phyloP scores from a whole-genome alignment of 2,113 vertebrate genomes.

The Pardalotus punctatus region DNA sequence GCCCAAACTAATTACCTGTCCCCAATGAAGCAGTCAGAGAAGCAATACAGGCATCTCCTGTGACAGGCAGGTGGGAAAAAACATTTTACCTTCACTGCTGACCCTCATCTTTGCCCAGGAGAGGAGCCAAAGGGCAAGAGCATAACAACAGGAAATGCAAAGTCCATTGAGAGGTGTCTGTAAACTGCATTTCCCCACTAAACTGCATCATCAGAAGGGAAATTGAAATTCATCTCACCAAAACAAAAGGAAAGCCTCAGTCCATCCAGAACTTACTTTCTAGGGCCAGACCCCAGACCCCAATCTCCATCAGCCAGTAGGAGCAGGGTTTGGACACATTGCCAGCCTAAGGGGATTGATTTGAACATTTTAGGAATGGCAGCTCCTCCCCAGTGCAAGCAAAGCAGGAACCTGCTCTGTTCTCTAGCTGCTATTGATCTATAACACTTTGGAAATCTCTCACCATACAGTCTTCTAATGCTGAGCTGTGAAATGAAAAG shows the following conservation, averaged over 20 bases:
- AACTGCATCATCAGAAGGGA: not conserved
- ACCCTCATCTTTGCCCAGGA: fast-evolving
- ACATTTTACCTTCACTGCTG: not conserved
- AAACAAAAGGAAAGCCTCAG: not conserved
- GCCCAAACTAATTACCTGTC: not conserved
- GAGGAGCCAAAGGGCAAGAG: not conserved
- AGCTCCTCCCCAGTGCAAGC: not conserved
- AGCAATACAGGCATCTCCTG: not conserved
- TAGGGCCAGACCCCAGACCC: not conserved
- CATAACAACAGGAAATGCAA: not conserved
- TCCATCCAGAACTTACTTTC: not conserved
- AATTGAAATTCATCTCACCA: not conserved
- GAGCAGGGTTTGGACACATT: not conserved
- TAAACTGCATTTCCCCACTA: not conserved
- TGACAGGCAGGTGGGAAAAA: not conserved
- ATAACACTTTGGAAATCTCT: not conserved
- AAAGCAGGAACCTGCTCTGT: not conserved
- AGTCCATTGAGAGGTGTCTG: not conserved
- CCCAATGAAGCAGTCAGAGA: not conserved
- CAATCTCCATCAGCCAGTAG: not conserved
- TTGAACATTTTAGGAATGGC: not conserved
- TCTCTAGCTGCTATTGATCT: not conserved
- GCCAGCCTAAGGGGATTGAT: not conserved
- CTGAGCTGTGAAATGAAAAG: constrained; percentile 11
- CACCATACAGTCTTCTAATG: not conserved